Base-by-base conservation (phyloP, 2,888 invertebrate species). In the Pristionchus exspectatus region DNA sequence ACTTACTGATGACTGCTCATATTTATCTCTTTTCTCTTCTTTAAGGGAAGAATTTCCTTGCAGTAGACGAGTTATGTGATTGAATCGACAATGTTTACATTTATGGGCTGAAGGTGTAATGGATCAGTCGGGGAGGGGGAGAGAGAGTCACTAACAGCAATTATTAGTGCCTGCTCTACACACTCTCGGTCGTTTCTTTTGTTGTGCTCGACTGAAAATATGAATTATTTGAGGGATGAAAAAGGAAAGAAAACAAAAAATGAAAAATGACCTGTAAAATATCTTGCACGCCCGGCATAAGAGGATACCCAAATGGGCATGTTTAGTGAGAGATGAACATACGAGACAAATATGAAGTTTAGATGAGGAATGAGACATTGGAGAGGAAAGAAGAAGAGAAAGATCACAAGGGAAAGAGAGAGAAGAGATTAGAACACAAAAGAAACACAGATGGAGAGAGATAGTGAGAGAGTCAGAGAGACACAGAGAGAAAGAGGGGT, bases 261-360 rank as follows among this genome's bases (percentile, higher is more conserved):
- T 14, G 27, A 69, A 69, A 24, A 69, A 24, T 77, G 24, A 77
- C 77, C 77, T 44, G 21, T 77, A 77, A 44, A 77, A 77, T 21
- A 77, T 77, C 77, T 77, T 77, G 77, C 77, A 77, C 9, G 77
- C 77, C 21, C 77, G 77, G 44, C 77, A 77, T 21, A 77, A 44
- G 44, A 77, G 77, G 50, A 77, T 77, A 14, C 77, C 77, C 21
- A 77, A 21, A 77, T 77, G 77, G 44, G 77, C 77, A 30, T 77
- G 77, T 44, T 77, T 77, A 44, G 77, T 77, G 7, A 4, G 77
- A n/a, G 77, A 77, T 1, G 77, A 77, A 77, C 77, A 77, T 2
- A 77, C 77, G 44, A 77, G 77, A 44, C 77, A 77, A 24, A 44
- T 77, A 44, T 77, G 77, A 9, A 77, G n/a, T 77, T 77, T 77